A percentile compares a stretch with the other conserved stretches of the same genome.
phyloP scores from a whole-genome alignment of 2,113 vertebrate genomes.

The Amia ocellicauda region DNA sequence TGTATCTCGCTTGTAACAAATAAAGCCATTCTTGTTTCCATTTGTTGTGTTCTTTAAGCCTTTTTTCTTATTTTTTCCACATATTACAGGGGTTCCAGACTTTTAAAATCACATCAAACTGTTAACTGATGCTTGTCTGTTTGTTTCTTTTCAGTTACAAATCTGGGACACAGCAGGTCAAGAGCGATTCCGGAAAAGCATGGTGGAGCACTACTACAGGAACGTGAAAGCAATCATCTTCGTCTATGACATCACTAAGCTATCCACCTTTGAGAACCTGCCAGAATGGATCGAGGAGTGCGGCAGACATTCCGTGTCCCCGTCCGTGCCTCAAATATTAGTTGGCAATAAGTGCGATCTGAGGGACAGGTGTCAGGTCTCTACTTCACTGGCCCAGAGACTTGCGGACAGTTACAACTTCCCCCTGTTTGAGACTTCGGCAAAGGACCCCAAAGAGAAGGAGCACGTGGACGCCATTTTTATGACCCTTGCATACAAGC shows the following conservation, averaged over 20 bases:
- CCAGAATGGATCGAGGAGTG: constrained; percentile 69
- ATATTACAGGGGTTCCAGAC: too few relatives aligned
- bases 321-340: constrained; percentile 59
- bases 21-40: too few relatives aligned
- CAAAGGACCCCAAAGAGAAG: constrained; percentile 62
- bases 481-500: constrained; percentile 63
- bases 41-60: too few relatives aligned
- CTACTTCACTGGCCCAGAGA: constrained; percentile 55
- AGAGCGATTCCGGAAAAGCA: constrained; percentile 68
- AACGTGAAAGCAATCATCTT: constrained; percentile 67
- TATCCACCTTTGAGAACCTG: constrained; percentile 58
- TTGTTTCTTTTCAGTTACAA: constrained; percentile 54
- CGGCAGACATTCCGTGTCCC: constrained; percentile 55
- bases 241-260: constrained; percentile 64
- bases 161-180: constrained; percentile 72
- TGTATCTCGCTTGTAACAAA: too few relatives aligned
- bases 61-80: too few relatives aligned
- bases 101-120: too few relatives aligned
- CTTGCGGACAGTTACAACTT: constrained; percentile 62
- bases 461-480: constrained; percentile 67
- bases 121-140: too few relatives aligned
- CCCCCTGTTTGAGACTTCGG: constrained; percentile 67
- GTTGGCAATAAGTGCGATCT: constrained; percentile 71
- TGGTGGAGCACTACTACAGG: constrained; percentile 73
- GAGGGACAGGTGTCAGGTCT: constrained; percentile 51